Evolutionary conservation across 2,888 invertebrate genomes (phyloP).

Genomic region (Epirrhoe alternata): DNA sequence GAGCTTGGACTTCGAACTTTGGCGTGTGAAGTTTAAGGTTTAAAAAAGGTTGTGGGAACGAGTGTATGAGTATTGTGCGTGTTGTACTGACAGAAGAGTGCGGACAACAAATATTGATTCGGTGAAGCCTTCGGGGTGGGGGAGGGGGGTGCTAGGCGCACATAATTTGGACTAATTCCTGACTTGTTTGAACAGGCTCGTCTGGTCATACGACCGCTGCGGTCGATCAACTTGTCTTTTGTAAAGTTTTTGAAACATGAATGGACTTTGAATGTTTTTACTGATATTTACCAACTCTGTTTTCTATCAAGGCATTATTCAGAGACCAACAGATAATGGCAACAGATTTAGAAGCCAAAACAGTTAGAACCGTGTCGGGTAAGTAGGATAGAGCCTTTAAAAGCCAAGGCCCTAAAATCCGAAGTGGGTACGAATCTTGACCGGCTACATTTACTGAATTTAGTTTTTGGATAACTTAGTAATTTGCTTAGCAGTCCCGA

Average conservation of each 20-base stretch:
- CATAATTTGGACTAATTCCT: slow-evolving; percentile 85
- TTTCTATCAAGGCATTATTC: not conserved
- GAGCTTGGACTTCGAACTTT: slow-evolving; percentile 35
- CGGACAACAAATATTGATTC: slow-evolving; percentile 86
- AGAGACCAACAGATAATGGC: not conserved
- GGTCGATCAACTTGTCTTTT: slow-evolving; percentile 76
- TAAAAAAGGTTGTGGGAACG: slow-evolving; percentile 29
- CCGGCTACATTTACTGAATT: too few species aligned
- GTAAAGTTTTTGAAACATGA: slow-evolving; percentile 58
- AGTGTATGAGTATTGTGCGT: slow-evolving; percentile 79
- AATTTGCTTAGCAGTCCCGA: too few species aligned
- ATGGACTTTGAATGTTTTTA: slow-evolving; percentile 1
- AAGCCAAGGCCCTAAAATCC: too few species aligned
- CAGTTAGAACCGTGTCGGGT: too few species aligned
- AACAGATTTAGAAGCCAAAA: too few species aligned
- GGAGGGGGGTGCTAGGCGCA: slow-evolving; percentile 61
- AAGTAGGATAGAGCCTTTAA: too few species aligned
- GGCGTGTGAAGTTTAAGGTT: not conserved
- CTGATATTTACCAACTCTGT: not conserved
- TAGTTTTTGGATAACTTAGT: too few species aligned
- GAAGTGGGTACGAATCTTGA: too few species aligned
- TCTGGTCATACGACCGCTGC: slow-evolving; percentile 68
- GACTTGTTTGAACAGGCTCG: slow-evolving; percentile 80
- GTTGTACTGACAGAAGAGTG: slow-evolving; percentile 84
- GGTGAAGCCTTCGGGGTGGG: slow-evolving; percentile 66